A percentile compares a stretch with the other conserved stretches of the same genome.
Conservation (phyloP, 2,113 vertebrate genomes). For the Barnardius zonarius region DNA sequence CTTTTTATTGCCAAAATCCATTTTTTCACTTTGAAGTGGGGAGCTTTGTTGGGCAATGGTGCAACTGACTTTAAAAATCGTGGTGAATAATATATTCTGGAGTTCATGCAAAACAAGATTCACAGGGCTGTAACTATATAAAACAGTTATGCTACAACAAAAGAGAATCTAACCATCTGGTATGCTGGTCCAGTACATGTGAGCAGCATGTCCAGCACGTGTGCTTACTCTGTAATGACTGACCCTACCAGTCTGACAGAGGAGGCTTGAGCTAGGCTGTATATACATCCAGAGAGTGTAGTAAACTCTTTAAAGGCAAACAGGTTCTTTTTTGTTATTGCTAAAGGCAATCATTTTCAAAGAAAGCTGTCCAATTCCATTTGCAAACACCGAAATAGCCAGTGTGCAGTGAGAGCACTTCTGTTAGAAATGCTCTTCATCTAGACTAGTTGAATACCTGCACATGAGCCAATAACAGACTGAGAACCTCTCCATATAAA, state of each 20-base stretch:
- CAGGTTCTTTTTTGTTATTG: background rate
- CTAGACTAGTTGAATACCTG: background rate
- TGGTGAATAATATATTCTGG: background rate
- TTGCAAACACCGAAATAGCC: background rate
- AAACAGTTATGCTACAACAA: background rate
- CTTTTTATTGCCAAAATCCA: background rate
- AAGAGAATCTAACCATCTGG: background rate
- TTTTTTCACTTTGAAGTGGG: background rate
- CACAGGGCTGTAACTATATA: background rate
- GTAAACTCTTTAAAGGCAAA: background rate
- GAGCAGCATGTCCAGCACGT: rapidly evolving
- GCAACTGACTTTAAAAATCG: background rate
- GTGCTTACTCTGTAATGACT: background rate
- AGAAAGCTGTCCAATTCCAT: background rate
- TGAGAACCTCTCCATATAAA: background rate
- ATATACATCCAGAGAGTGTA: background rate
- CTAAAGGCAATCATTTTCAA: background rate
- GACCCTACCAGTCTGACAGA: background rate
- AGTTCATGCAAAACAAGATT: background rate
- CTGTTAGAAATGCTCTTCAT: background rate
- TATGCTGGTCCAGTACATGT: background rate
- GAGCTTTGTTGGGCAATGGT: background rate
- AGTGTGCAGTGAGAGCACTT: background rate
- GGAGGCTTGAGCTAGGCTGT: background rate
- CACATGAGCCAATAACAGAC: background rate